Base-by-base conservation (phyloP, 2,797 vertebrate genomes). In the Girardinus metallicus region DNA sequence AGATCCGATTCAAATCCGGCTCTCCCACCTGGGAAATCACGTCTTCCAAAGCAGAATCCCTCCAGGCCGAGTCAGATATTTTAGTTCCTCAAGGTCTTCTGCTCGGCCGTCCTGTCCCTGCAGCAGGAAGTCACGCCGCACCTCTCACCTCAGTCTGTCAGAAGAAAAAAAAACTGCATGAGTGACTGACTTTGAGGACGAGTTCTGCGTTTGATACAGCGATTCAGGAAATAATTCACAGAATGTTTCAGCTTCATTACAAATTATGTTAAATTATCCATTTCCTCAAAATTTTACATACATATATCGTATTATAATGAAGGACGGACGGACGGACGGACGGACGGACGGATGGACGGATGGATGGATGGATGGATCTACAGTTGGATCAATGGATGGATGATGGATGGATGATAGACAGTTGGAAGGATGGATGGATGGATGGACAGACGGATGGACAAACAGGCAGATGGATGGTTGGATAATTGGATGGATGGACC, bases 41-140 rank as follows among this genome's bases (percentile, higher is more conserved):
- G 79, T 90, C 88, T 87, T 91, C 92, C 91, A 93, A 93, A 93
- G 94, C 92, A 94, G 93, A 85, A 94, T 94, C 93, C 94, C 94
- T 94, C 60, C 91, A 93, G 94, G 93, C 90, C 85, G 70, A 66
- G 76, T 74, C 29, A 80, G 94, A 88, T 95, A 95, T 94, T 95
- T 93, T 84, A 80, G 93, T 93, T 93, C 85, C 85, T 89, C 89
- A 88, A 94, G 92, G 94, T 94, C 93, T 92, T 91, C 86, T 86
- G 83, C 88, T 84, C 87, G 79, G 86, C 80, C 91, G 86, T 89
- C 86, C 86, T 93, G 84, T 84, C 64, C 7, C 80, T 12, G 81
- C 85, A 91, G 91, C 87, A 88, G 86, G 89, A 85, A 91, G 89
- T 89, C 66, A 44, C 16, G 11, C 81, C 9, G 36, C 74, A 64